Base-by-base conservation (phyloP, 2,113 vertebrate genomes). In the Syngnathus typhle region DNA sequence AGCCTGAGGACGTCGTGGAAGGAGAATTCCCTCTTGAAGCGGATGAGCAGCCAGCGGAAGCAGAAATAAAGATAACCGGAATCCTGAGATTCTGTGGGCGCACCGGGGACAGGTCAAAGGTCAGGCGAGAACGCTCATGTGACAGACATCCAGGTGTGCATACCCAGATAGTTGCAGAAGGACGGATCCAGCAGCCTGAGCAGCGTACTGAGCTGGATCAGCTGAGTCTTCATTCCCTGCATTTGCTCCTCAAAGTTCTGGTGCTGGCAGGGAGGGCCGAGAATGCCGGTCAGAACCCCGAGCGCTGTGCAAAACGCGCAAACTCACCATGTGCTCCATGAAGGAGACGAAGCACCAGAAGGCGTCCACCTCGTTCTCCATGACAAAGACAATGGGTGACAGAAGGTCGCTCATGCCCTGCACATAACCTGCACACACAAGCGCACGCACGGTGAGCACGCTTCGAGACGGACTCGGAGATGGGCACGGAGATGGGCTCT, bases 201-300 rank as follows among this genome's bases (percentile, higher is more conserved):
- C 87, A 99, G 92, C 21, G 93, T 91, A 74, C 96, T 94, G 83
- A 99, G 92, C 39, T 99, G 96, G 76, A 96, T 92, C 78, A 99
- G 88, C 83, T 99, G 96, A 8, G 92, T 94, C 92, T 98, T 98
- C 96, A 99, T 99, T 38, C 97, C 96, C 87, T 96, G 95, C 96
- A 98, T 98, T 91, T 98, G 95, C 84, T 99, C 97, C 91, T 99
- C 97, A 82, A 99, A 99, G 92, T 99, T 99, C 76, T 96, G 93
- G 81, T 98, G 96, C 97, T 98, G 84, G 60, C 32, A n/a, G 11
- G 37, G 32, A 65, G 18, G 36, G 6, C 38, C 44, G 12, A 46
- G 15, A 21, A 38, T 27, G 64, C 58, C 27, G 1, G 11, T 59
- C 15, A 59, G 56, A 59, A 59, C 56, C 32, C 7, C 58, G 3